phyloP scores from a whole-genome alignment of 2,113 vertebrate species.

The Vimba vimba region DNA sequence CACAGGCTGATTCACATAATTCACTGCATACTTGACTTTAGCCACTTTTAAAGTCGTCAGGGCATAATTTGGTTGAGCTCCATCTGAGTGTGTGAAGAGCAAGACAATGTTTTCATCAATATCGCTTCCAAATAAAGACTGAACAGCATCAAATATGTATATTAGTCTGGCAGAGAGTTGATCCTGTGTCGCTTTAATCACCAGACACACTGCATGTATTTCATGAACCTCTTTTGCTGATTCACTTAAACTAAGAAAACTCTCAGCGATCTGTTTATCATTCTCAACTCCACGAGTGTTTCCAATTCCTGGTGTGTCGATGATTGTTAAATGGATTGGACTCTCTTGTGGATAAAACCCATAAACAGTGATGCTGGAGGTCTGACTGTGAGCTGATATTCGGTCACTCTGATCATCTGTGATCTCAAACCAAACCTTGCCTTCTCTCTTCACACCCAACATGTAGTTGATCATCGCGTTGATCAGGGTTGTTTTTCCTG shows the following conservation, averaged over 20 bases:
- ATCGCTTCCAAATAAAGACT: too few relatives aligned
- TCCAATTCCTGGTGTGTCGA: slow-evolving; percentile 8
- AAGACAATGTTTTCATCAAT: too few relatives aligned
- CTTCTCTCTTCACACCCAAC: slow-evolving; percentile 52
- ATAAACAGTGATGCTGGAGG: neutral
- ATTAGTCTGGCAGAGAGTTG: neutral
- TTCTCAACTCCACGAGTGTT: neutral
- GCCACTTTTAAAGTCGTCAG: too few relatives aligned
- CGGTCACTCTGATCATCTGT: neutral
- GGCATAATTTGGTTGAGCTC: fast-evolving
- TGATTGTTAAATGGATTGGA: neutral
- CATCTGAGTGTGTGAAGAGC: too few relatives aligned
- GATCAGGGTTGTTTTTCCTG: too few relatives aligned
- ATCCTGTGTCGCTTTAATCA: too few relatives aligned
- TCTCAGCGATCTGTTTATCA: too few relatives aligned
- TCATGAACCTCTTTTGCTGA: too few relatives aligned
- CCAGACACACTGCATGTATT: neutral
- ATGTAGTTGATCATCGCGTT: slow-evolving; percentile 49
- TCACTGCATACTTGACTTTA: neutral
- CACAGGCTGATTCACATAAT: neutral
- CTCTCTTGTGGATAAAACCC: neutral
- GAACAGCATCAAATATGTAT: neutral
- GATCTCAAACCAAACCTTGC: slow-evolving; percentile 34
- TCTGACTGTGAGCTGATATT: neutral
- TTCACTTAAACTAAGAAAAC: too few relatives aligned